These are phyloP conservation scores for Phenganax marumi DNA, from an alignment of 92 coral and sea anemone species.

Conservation along the genomic window DNA sequence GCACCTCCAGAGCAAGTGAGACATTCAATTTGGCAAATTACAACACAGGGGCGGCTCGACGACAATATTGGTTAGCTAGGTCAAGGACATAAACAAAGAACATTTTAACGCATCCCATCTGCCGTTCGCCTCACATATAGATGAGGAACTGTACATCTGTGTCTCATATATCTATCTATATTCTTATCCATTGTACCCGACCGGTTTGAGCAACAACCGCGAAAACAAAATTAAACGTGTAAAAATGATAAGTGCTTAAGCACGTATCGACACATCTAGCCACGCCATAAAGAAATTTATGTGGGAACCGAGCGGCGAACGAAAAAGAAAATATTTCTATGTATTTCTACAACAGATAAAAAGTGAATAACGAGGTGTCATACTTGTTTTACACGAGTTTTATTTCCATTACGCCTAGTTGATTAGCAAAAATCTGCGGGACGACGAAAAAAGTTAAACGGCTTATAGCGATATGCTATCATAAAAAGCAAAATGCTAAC, in stretches of 20 bases:
- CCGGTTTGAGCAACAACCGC: neutral
- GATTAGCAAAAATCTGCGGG: too few relatives aligned
- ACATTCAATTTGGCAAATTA: too few relatives aligned
- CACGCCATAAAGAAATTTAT: neutral
- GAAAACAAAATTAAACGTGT: neutral
- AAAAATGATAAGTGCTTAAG: conserved; percentile 4
- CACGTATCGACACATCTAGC: neutral
- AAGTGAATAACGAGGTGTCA: too few relatives aligned
- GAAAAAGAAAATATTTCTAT: neutral
- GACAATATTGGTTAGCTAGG: neutral
- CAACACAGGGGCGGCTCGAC: neutral
- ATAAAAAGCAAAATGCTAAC: too few relatives aligned
- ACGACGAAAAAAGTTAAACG: too few relatives aligned
- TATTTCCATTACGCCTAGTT: too few relatives aligned
- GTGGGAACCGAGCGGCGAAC: neutral
- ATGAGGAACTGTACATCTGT: neutral
- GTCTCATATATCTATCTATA: neutral
- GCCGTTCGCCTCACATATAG: neutral
- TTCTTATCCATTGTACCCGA: neutral
- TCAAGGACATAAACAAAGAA: conserved; percentile 4
- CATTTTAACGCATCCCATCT: conserved; percentile 8
- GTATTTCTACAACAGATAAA: neutral
- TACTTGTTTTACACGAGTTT: too few relatives aligned
- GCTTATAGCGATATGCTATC: too few relatives aligned
- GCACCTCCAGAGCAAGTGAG: too few relatives aligned